Evolutionary conservation across 2,888 invertebrate species (phyloP), one percentile per base, ranked within the genome.

Genomic region (Carpatolechia fugitivella): DNA sequence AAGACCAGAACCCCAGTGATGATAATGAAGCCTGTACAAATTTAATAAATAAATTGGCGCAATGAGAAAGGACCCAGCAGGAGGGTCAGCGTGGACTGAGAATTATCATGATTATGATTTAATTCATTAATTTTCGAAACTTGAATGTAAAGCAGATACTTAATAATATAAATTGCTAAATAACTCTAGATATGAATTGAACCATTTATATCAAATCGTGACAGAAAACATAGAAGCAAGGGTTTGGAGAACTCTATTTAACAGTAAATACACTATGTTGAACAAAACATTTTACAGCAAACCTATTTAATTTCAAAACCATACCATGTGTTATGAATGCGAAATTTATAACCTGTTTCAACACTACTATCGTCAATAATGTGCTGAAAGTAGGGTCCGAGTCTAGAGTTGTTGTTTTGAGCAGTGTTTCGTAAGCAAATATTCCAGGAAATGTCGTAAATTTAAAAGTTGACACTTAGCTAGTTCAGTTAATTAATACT

Each of bases 1-100:
- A 93, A 82, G 59, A 94, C 81, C 64, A 94, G 75, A 24, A 94
- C 85, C 1, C 91, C 80, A 59, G 93, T 93, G 76, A 94, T 92
- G 61, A 94, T 88, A 69, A 94, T 91, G 73, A 90, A 93, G 61
- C 94, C 93, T 91, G 66, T 1, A 55, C 40, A 53, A 49, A 58
- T 29, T 33, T 24, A n/a, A 16, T 10, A 18, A 11, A 20, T 4
- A 5, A 11, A 18, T 20, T 18, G 3, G 3, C 3, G 14, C 5
- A 10, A 14, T 40, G 33, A 31, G 49, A 50, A 11, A 29, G 31
- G 7, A 31, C 31, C n/a, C n/a, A n/a, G n/a, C n/a, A n/a, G n/a
- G n/a, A n/a, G n/a, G n/a, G n/a, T n/a, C n/a, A n/a, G n/a, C n/a
- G n/a, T n/a, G n/a, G n/a, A n/a, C n/a, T n/a, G n/a, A n/a, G n/a